Evolutionary conservation across 2,113 vertebrate genomes (phyloP), one percentile per base, ranked within the genome.

Genomic region (Neodon shergylaensis): DNA sequence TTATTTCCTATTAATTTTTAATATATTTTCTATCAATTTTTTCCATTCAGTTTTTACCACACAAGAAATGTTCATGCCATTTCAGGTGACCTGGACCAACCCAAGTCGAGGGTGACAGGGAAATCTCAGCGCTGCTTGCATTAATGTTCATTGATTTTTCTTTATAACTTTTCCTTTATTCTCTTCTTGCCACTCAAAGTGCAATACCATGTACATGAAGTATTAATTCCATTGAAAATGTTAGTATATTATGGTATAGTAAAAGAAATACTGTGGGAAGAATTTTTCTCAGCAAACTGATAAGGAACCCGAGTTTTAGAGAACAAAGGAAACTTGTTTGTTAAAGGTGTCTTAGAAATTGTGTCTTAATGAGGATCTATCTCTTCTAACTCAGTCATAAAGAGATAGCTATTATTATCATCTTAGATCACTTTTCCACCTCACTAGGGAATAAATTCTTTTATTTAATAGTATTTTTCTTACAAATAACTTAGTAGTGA

Each of bases 1-100:
- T 82, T 52, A 58, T 73, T 17, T 79, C 74, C 39, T 13, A 3
- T 77, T 21, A 58, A 58, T 7, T 31, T 47, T 77, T 9, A 65
- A 26, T 10, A 10, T 36, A 68, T 73, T 17, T 79, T 83, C 36
- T 13, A 3, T 82, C 28, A 26, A 52, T 90, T 79, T 54, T 36
- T 81, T 72, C 68, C 68, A 36, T 68, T 68, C 5, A n/a, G 33
- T 52, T 36, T 52, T 52, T 85, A 42, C 90, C 49, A 87, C 36
- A 81, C 68, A 88, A 63, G 74, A 95, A 78, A 86, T 79, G 70
- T 77, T 85, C 81, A 77, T 94, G 13, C 87, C 84, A 85, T 94
- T 85, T 63, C 39, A 95, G 26, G 7, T 52, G 77, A 76, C 2
- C 0, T 63, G 39, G 76, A 85, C 19, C 0, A 79, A 88, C 19